phyloP scores from a whole-genome alignment of 1,140 invertebrate genomes.

The Proctacanthus coquilletti region DNA sequence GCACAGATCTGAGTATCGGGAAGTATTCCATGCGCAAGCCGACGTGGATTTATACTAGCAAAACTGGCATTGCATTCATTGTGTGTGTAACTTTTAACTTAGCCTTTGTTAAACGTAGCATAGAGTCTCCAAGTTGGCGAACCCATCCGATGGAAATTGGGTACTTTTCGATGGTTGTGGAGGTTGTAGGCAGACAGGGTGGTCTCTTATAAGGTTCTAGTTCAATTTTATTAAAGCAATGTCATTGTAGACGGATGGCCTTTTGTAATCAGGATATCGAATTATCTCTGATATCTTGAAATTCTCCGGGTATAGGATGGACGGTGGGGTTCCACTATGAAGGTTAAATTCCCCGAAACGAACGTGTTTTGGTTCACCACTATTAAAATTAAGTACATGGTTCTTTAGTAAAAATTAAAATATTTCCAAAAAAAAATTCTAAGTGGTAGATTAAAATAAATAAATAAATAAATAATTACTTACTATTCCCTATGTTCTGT shows the following conservation, averaged over 20 bases:
- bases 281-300: conserved; percentile 30
- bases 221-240: conserved; percentile 36
- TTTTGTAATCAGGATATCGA: conserved; percentile 34
- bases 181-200: conserved; percentile 30
- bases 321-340: too few relatives aligned
- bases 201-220: conserved; percentile 36
- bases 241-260: conserved; percentile 34
- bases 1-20: too few relatives aligned
- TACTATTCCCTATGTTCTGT: conserved; percentile 6
- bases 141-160: conserved; percentile 38
- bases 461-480: too few relatives aligned
- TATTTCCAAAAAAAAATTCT: too few relatives aligned
- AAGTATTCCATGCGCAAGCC: too few relatives aligned
- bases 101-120: conserved; percentile 22
- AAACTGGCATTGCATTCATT: too few relatives aligned
- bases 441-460: too few relatives aligned
- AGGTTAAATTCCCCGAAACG: conserved; percentile 39
- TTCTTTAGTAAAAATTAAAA: too few relatives aligned
- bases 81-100: conserved; percentile 32
- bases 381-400: too few relatives aligned
- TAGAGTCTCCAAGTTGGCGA: too few relatives aligned
- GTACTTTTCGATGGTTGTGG: conserved; percentile 13
- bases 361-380: conserved; percentile 20
- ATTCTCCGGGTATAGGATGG: conserved; percentile 29
- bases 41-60: too few relatives aligned